A percentile compares a stretch with the other conserved stretches of the same genome.
These are phyloP conservation scores for Cosmia pyralina DNA, from an alignment of 2,888 invertebrate species.

Conservation along the genomic window DNA sequence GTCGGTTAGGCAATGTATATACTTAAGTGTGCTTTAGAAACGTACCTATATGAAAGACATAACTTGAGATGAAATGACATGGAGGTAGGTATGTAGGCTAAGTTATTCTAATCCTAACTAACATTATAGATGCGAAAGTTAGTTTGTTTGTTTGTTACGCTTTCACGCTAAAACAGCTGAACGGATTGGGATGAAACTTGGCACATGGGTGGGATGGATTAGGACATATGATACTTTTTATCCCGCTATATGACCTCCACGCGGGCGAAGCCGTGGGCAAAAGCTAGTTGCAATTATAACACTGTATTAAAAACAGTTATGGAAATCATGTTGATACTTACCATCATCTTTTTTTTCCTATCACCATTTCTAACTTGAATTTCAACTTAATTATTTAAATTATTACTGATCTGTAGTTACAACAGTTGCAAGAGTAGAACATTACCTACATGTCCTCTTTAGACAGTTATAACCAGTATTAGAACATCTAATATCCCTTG, in stretches of 20 bases:
- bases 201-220: too few species aligned
- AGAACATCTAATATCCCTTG: slow-evolving; percentile 54
- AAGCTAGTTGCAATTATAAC: background rate
- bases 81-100: background rate
- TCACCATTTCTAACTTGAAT: background rate
- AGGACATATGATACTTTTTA: too few species aligned
- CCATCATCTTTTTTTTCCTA: background rate
- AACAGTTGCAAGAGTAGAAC: background rate
- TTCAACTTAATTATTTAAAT: too few species aligned
- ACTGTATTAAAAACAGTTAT: background rate
- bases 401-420: too few species aligned
- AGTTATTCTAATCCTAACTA: background rate
- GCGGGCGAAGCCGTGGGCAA: too few species aligned
- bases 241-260: too few species aligned
- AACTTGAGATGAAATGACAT: background rate
- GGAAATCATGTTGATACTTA: background rate
- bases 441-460: background rate
- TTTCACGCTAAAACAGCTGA: too few species aligned
- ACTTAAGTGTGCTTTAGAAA: slow-evolving; percentile 13
- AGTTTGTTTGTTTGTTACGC: too few species aligned
- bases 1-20: slow-evolving; percentile 39
- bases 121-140: too few species aligned
- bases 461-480: slow-evolving; percentile 21
- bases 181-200: too few species aligned
- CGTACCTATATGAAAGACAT: slow-evolving; percentile 1